Percentiles rank a stretch among this genome's conserved stretches.
These are phyloP conservation scores for Kryptopterus vitreolus DNA, from an alignment of 2,797 vertebrate species.

Conservation along the genomic window DNA sequence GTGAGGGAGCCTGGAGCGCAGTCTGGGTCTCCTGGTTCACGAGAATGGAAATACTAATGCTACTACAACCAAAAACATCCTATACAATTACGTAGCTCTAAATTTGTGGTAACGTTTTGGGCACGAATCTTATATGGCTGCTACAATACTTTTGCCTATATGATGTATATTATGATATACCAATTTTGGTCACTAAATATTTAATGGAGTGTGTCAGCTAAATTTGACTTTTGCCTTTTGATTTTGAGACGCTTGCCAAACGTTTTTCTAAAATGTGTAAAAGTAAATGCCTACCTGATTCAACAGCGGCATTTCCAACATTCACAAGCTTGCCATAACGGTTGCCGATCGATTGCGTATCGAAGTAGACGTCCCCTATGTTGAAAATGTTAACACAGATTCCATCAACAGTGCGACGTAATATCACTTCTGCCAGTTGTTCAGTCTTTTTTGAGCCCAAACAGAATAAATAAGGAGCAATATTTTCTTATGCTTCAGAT, in stretches of 20 bases:
- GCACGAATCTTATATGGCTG: no score
- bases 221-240: background rate
- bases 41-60: no score
- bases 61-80: no score
- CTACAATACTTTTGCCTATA: no score
- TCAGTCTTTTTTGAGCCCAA: background rate
- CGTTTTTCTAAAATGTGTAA: background rate
- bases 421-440: no score
- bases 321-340: conserved; percentile 82
- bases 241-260: no score
- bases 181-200: background rate
- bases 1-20: no score
- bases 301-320: conserved; percentile 59
- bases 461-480: background rate
- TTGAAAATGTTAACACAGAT: conserved; percentile 32
- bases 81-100: no score
- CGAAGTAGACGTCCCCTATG: conserved; percentile 93
- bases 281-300: conserved; percentile 72
- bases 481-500: background rate
- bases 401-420: background rate
- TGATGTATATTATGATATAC: no score
- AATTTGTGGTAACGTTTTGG: no score
- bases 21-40: no score
- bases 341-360: conserved; percentile 81
- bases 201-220: background rate